Conservation (phyloP, 2,113 vertebrate species). For the Egretta garzetta region DNA sequence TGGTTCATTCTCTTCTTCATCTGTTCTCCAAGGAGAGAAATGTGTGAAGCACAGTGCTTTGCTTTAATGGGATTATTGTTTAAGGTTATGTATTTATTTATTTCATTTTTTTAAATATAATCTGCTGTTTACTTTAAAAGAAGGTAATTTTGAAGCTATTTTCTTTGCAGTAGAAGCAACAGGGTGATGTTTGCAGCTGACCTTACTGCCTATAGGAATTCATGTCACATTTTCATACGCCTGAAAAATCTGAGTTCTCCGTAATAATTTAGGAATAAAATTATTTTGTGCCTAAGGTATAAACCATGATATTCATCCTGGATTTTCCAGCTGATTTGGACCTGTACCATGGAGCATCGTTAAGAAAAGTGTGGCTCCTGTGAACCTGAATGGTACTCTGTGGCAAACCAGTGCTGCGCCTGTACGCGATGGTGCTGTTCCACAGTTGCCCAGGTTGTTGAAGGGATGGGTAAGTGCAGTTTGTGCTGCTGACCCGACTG, state of each 20-base stretch:
- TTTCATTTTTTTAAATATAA: background rate
- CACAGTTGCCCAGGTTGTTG: background rate
- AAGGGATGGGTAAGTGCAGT: background rate
- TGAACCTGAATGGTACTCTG: background rate
- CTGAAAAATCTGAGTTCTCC: background rate
- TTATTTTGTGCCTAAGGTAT: background rate
- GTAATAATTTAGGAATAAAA: background rate
- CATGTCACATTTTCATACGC: background rate
- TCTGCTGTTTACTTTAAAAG: background rate
- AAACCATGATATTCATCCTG: background rate
- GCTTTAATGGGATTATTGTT: background rate
- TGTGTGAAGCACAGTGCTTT: background rate
- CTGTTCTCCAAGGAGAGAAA: background rate
- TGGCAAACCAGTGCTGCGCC: background rate
- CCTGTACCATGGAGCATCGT: rapidly evolving
- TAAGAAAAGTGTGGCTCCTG: background rate
- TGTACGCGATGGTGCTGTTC: rapidly evolving
- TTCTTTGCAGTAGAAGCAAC: background rate
- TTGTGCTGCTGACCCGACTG: rapidly evolving
- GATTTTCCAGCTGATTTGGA: background rate
- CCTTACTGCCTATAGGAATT: background rate
- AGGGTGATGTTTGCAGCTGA: background rate
- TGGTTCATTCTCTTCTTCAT: background rate
- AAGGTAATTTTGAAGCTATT: background rate
- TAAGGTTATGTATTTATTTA: background rate